phyloP scores from a whole-genome alignment of 2,113 vertebrate species.

The Etia nguti region DNA sequence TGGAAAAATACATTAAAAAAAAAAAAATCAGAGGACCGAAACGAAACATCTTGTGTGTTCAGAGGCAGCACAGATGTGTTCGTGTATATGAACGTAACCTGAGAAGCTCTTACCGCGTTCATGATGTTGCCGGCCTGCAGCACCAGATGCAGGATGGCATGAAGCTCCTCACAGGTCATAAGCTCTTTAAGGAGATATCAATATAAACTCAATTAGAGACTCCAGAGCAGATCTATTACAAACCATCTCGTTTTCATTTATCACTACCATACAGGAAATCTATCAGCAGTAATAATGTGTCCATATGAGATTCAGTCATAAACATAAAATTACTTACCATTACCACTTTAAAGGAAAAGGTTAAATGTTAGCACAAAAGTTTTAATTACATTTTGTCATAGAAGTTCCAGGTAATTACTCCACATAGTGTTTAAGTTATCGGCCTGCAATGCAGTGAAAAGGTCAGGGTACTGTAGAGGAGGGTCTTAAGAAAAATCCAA shows the following conservation, averaged over 20 bases:
- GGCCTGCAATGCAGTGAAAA: slow-evolving; percentile 7
- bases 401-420: not conserved
- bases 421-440: not conserved
- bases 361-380: not conserved
- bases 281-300: not conserved
- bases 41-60: accelerated
- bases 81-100: not conserved
- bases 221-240: not conserved
- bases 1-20: not conserved
- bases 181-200: slow-evolving; percentile 75
- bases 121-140: slow-evolving; percentile 98
- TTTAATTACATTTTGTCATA: not conserved
- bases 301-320: not conserved
- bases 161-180: slow-evolving; percentile 92
- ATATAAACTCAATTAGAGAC: slow-evolving; percentile 3
- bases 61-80: not conserved
- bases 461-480: not conserved
- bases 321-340: not conserved
- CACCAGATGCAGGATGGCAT: slow-evolving; percentile 92
- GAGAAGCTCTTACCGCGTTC: slow-evolving; percentile 85
- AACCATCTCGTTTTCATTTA: not conserved
- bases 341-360: not conserved
- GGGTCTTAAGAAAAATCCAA: slow-evolving; percentile 19
- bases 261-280: not conserved
- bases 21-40: not conserved